Conservation (phyloP, 2,113 vertebrate species). For the Salminus brasiliensis region DNA sequence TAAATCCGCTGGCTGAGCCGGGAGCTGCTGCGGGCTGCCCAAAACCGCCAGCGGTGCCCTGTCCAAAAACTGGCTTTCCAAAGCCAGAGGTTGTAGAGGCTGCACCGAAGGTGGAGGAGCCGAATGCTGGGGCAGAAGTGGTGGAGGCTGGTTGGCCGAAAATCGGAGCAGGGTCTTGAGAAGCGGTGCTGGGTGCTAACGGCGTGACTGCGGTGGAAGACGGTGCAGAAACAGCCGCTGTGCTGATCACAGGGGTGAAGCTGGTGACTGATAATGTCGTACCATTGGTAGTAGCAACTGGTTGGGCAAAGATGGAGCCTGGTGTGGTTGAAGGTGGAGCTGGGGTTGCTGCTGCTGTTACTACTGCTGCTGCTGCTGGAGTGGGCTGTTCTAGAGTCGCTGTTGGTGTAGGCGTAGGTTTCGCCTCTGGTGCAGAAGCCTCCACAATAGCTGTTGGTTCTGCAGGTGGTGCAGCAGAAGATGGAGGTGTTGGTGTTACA, state of each 20-base stretch:
- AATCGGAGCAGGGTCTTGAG: conserved; percentile 4
- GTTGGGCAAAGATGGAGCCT: conserved; percentile 74
- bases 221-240: conserved; percentile 39
- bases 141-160: conserved; percentile 36
- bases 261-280: conserved; percentile 43
- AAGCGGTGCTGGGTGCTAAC: conserved; percentile 72
- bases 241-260: conserved; percentile 55
- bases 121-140: neutral
- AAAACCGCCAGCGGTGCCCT: conserved; percentile 73
- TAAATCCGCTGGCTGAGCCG: conserved; percentile 75
- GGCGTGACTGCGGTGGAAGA: conserved; percentile 36
- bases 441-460: conserved; percentile 9
- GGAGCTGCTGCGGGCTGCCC: conserved; percentile 76
- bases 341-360: conserved; percentile 4
- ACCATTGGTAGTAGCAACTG: conserved; percentile 54
- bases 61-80: conserved; percentile 83
- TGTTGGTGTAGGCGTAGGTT: neutral
- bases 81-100: conserved; percentile 69
- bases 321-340: conserved; percentile 64
- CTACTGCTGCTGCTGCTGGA: too few species aligned
- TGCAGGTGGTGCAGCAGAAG: neutral
- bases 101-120: conserved; percentile 60
- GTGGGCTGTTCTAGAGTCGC: neutral
- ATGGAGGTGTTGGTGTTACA: too few species aligned
- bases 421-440: conserved; percentile 35